phyloP scores from a whole-genome alignment of 2,888 invertebrate genomes.

The Chelonus formosanus region DNA sequence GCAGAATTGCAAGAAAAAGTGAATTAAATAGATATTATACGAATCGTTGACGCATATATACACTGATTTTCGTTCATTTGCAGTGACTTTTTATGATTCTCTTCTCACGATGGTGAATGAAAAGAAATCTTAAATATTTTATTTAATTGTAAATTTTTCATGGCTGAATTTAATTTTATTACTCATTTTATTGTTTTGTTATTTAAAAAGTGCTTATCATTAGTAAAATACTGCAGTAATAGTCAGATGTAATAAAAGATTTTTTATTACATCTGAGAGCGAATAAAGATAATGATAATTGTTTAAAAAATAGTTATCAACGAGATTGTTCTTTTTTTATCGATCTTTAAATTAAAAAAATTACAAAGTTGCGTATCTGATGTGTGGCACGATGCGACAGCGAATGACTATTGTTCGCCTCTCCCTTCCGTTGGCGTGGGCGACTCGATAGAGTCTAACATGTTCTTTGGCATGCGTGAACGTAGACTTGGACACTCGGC shows the following conservation, averaged over 20 bases:
- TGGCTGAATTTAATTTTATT: not conserved
- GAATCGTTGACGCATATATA: constrained; percentile 5
- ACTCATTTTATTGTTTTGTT: constrained; percentile 1
- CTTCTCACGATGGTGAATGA: constrained; percentile 6
- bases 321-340: not conserved
- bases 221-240: not conserved
- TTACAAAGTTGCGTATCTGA: constrained; percentile 6
- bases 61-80: constrained; percentile 5
- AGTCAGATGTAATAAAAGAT: too few relatives aligned
- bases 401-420: constrained; percentile 25
- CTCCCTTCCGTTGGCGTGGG: constrained; percentile 45
- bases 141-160: constrained; percentile 4
- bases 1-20: not conserved
- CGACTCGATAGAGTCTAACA: constrained; percentile 54
- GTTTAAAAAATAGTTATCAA: not conserved
- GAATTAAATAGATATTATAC: not conserved
- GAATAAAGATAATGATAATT: not conserved
- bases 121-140: not conserved
- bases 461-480: constrained; percentile 47
- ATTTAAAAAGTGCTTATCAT: not conserved
- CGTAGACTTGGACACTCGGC: constrained; percentile 39
- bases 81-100: constrained; percentile 11
- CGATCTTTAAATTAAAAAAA: not conserved
- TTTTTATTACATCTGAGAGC: too few relatives aligned
- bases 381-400: constrained; percentile 17